A percentile compares a stretch with the other conserved stretches of the same genome.
Evolutionary conservation across 2,888 invertebrate genomes (phyloP).

Genomic region (Troides aeacus): DNA sequence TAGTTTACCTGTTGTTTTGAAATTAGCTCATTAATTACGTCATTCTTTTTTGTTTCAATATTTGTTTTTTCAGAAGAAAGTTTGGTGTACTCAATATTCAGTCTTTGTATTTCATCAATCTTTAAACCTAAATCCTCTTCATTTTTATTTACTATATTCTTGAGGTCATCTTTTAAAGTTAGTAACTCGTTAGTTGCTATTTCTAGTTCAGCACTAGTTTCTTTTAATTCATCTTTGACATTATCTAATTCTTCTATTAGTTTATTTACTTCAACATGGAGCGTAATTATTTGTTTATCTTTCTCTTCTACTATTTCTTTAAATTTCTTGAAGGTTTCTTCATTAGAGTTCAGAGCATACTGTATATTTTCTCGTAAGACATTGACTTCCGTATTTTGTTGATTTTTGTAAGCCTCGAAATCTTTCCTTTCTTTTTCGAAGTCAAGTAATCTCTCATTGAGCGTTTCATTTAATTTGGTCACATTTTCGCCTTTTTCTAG

Average conservation of each 20-base stretch:
- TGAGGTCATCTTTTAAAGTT: slow-evolving; percentile 55
- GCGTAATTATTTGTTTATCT: slow-evolving; percentile 54
- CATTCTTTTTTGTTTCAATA: slow-evolving; percentile 44
- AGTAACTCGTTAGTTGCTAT: slow-evolving; percentile 60
- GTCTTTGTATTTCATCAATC: slow-evolving; percentile 54
- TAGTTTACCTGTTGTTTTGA: slow-evolving; percentile 64
- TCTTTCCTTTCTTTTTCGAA: slow-evolving; percentile 56
- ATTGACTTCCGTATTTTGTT: slow-evolving; percentile 57
- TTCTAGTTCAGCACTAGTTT: slow-evolving; percentile 62
- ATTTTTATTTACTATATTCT: slow-evolving; percentile 46
- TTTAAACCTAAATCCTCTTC: slow-evolving; percentile 51
- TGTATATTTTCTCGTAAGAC: slow-evolving; percentile 66
- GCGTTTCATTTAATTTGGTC: slow-evolving; percentile 38
- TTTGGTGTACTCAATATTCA: slow-evolving; percentile 50
- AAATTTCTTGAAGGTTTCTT: slow-evolving; percentile 55
- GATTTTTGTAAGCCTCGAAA: slow-evolving; percentile 66
- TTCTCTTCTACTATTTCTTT: slow-evolving; percentile 56
- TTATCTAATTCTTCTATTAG: slow-evolving; percentile 48
- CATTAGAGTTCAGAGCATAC: slow-evolving; percentile 54
- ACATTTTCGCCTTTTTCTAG: slow-evolving; percentile 42
- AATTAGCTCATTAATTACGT: slow-evolving; percentile 40
- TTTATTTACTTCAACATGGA: slow-evolving; percentile 65
- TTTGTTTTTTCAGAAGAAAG: slow-evolving; percentile 41
- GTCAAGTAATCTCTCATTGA: slow-evolving; percentile 40
- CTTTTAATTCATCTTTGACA: slow-evolving; percentile 58